A percentile compares a stretch with the other conserved stretches of the same genome.
These are phyloP conservation scores for Schmidtea mediterranea DNA, from an alignment of 1,140 invertebrate genomes.

Conservation along the genomic window DNA sequence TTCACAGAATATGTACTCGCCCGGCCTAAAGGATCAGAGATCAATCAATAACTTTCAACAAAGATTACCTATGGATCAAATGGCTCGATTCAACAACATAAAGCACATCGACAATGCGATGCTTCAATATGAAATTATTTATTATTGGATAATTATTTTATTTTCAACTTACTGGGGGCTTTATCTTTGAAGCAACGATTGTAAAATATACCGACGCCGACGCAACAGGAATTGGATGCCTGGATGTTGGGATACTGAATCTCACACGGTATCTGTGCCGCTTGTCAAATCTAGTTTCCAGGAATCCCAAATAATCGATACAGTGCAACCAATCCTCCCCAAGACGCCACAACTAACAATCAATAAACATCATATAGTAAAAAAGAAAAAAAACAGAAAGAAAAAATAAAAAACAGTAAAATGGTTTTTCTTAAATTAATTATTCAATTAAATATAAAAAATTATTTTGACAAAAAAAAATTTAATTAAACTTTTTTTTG, in stretches of 20 bases:
- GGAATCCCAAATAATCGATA: background rate
- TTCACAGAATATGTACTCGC: no score
- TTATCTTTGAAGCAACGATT: background rate
- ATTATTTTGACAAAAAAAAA: no score
- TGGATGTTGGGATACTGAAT: background rate
- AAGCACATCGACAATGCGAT: no score
- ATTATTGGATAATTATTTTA: no score
- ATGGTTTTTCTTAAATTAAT: no score
- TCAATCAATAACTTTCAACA: no score
- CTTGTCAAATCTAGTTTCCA: background rate
- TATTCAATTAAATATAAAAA: no score
- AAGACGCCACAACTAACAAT: background rate
- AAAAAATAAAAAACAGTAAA: background rate
- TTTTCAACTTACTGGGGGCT: background rate
- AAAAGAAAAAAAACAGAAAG: background rate
- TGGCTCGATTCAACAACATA: no score
- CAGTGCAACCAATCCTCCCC: slow-evolving; percentile 1
- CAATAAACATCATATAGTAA: background rate
- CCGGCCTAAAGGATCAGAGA: no score
- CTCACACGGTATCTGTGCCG: background rate
- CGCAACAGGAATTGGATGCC: background rate
- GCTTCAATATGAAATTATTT: no score
- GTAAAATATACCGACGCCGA: background rate
- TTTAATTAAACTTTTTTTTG: no score
- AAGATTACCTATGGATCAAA: no score